These are phyloP conservation scores for Camelus dromedarius DNA, from an alignment of 2,113 vertebrate species.

Conservation along the genomic window DNA sequence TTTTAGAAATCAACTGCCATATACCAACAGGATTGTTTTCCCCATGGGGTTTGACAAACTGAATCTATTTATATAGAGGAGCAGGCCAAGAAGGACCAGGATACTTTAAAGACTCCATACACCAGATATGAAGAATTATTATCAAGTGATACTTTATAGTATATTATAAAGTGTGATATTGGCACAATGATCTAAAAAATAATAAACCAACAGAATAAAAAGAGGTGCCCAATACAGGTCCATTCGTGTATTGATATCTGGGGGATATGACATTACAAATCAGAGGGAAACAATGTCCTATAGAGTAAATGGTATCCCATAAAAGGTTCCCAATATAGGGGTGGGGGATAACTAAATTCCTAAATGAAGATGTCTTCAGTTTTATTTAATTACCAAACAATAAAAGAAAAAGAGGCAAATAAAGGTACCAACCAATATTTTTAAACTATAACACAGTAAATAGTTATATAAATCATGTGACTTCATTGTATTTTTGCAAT, in stretches of 20 bases:
- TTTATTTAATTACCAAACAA: conserved; percentile 44
- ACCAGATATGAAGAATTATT: not conserved
- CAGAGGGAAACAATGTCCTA: not conserved
- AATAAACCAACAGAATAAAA: conserved; percentile 4
- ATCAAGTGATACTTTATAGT: not conserved
- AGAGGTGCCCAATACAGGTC: not conserved
- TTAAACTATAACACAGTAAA: not conserved
- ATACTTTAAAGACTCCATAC: not conserved
- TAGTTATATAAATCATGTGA: not conserved
- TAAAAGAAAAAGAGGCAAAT: not conserved
- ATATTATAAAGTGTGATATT: not conserved
- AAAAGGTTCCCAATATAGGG: not conserved
- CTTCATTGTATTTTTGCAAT: not conserved
- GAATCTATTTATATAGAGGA: not conserved
- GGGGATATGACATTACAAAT: not conserved
- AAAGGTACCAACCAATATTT: not conserved
- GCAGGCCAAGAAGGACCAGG: not conserved
- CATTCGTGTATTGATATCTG: not conserved
- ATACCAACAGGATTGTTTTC: not conserved
- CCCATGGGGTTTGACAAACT: not conserved
- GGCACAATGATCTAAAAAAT: not conserved
- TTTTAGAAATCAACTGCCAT: conserved; percentile 23
- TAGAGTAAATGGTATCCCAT: not conserved
- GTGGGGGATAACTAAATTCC: not conserved
- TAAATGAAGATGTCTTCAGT: not conserved